Base-by-base conservation (phyloP, 2,888 invertebrate species). In the Malthinus flaveolus region DNA sequence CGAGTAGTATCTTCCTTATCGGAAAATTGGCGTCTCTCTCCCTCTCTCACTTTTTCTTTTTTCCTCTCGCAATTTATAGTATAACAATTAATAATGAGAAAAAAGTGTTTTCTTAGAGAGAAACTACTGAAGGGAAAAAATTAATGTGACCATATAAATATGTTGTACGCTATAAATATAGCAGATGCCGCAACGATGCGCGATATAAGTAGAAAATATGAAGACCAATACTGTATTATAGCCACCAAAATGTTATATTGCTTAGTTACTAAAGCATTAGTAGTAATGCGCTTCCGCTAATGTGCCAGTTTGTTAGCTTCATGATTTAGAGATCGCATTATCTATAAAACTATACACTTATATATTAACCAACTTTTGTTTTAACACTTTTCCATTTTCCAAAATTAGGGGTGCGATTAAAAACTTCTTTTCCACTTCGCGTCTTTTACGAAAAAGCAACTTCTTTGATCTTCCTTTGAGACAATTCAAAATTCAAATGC, bases 161-260 rank as follows among this genome's bases (percentile, higher is more conserved):
- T 68, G 72, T 71, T 73, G 68, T 69, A 68, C 66, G 67, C 70
- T 69, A 70, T 72, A 73, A 73, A 73, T 73, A 72, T 70, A 67
- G 68, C 66, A 67, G 65, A 68, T 66, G 68, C 66, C 65, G 64
- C 68, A 67, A 65, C 64, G 65, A 62, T 58, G 58, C 23, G 23
- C 62, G 71, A 70, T 71, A 70, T 73, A 73, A 73, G 71, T 69
- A 70, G 71, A 68, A 73, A 72, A 73, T 74, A 73, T 73, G 73
- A 72, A 67, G 71, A 69, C 72, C 73, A 66, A 75, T 75, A 73
- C 73, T 68, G 69, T 69, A 73, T 71, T 73, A 71, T 66, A 65
- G 66, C 68, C 62, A 61, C 63, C 62, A 63, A 50, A 63, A 65
- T 67, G 68, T 61, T 63, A 66, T 66, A 68, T 68, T 69, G 66